phyloP scores from a whole-genome alignment of 2,797 vertebrate species.

The Phrynocephalus guinanensis region DNA sequence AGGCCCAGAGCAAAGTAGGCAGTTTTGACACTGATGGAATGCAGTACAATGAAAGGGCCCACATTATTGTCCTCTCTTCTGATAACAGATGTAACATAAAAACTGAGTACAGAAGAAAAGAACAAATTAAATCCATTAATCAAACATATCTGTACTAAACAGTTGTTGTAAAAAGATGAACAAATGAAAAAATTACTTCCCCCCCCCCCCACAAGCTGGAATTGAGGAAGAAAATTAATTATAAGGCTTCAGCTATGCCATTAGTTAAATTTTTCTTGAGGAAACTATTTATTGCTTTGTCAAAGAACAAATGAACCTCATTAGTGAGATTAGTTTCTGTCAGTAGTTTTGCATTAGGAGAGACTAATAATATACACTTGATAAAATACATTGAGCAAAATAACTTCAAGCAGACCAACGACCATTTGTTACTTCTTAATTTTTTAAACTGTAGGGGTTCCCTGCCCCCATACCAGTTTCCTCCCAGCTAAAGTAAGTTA shows the following conservation, averaged over 20 bases:
- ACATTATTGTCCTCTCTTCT: slow-evolving; percentile 76
- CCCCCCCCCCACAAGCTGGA: slow-evolving; percentile 73
- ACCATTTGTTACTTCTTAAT: slow-evolving; percentile 64
- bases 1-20: slow-evolving; percentile 76
- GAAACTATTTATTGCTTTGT: slow-evolving; percentile 80
- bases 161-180: slow-evolving; percentile 79
- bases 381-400: slow-evolving; percentile 66
- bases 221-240: slow-evolving; percentile 79
- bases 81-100: slow-evolving; percentile 84
- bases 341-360: slow-evolving; percentile 74
- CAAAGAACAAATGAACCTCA: slow-evolving; percentile 82
- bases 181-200: slow-evolving; percentile 84
- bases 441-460: slow-evolving; percentile 42
- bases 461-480: slow-evolving; percentile 23
- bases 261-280: slow-evolving; percentile 78
- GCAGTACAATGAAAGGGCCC: slow-evolving; percentile 68
- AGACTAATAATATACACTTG: slow-evolving; percentile 71
- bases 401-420: slow-evolving; percentile 58
- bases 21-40: slow-evolving; percentile 81
- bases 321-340: slow-evolving; percentile 81
- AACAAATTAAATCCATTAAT: slow-evolving; percentile 89
- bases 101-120: slow-evolving; percentile 81
- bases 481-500: slow-evolving; percentile 45
- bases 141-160: slow-evolving; percentile 85
- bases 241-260: slow-evolving; percentile 69